phyloP scores from a whole-genome alignment of 2,888 invertebrate genomes.

The Tribolium freemani region DNA sequence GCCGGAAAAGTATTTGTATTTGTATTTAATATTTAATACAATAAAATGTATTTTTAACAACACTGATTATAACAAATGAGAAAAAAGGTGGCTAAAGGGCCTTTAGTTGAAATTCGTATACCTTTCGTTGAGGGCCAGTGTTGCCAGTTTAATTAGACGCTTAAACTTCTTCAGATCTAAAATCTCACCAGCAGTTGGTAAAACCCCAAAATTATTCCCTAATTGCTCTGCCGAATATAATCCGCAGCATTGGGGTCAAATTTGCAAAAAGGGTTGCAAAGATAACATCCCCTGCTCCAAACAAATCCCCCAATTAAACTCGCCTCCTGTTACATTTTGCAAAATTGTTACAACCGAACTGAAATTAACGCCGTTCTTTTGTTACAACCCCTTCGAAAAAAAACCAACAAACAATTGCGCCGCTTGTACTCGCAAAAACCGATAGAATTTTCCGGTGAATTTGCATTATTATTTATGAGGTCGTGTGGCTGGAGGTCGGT shows the following conservation, averaged over 20 bases:
- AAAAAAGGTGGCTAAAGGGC: too few species aligned
- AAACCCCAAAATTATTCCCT: neutral
- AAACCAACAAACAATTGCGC: neutral
- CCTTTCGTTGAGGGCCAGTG: too few species aligned
- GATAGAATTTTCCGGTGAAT: conserved; percentile 35
- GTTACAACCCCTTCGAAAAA: neutral
- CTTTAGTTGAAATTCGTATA: too few species aligned
- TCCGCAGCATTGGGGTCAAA: neutral
- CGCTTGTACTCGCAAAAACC: conserved; percentile 9
- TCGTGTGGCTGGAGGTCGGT: neutral
- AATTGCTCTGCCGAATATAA: neutral
- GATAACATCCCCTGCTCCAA: neutral
- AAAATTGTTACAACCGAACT: neutral
- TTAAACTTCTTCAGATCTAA: neutral
- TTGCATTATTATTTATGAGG: conserved; percentile 40
- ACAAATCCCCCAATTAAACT: neutral
- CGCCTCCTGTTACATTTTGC: neutral
- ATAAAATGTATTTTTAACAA: too few species aligned
- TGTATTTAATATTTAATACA: too few species aligned
- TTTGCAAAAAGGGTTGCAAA: neutral
- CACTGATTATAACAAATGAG: too few species aligned
- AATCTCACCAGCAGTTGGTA: neutral
- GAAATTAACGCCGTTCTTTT: neutral
- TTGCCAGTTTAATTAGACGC: neutral
- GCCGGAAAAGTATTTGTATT: too few species aligned